Percentiles rank a stretch among this genome's conserved stretches.
These are phyloP conservation scores for Gobio occitaniae DNA, from an alignment of 2,797 vertebrate species.

Conservation along the genomic window DNA sequence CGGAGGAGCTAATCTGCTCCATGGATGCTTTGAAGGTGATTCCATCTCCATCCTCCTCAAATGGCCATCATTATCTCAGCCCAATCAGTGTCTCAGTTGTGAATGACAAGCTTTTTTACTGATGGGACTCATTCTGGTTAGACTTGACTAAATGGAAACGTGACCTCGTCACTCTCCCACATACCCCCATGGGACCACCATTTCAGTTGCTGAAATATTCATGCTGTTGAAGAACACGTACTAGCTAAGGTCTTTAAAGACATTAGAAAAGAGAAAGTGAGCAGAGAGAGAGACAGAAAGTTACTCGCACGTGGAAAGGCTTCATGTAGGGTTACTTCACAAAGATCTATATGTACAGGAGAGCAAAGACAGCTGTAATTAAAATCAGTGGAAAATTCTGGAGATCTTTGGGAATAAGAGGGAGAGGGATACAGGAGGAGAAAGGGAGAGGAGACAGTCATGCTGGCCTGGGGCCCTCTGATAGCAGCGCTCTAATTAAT, in stretches of 20 bases:
- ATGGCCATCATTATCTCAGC: slow-evolving; percentile 54
- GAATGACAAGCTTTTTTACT: slow-evolving; percentile 42
- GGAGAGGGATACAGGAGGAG: slow-evolving; percentile 37
- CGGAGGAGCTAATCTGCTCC: slow-evolving; percentile 43
- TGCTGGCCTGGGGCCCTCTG: slow-evolving; percentile 58
- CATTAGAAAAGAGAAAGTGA: slow-evolving; percentile 24
- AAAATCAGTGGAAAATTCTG: slow-evolving; percentile 2
- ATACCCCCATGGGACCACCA: slow-evolving; percentile 46
- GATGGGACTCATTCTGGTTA: slow-evolving; percentile 39
- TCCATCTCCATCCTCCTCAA: slow-evolving; percentile 48
- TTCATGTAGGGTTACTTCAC: not conserved
- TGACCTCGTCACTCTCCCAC: slow-evolving; percentile 34
- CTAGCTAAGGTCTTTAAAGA: slow-evolving; percentile 23
- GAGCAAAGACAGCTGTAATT: slow-evolving; percentile 6
- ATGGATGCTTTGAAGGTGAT: not conserved
- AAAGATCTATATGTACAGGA: not conserved
- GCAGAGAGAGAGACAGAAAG: not conserved
- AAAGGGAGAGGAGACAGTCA: slow-evolving; percentile 36
- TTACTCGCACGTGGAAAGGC: not conserved
- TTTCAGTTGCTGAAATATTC: slow-evolving; percentile 48
- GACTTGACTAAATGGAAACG: slow-evolving; percentile 45
- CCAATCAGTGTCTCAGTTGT: slow-evolving; percentile 54
- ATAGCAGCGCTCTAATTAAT: slow-evolving; percentile 73
- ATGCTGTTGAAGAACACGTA: slow-evolving; percentile 30
- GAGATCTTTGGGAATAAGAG: slow-evolving; percentile 31